phyloP scores from a whole-genome alignment of 2,888 invertebrate genomes.

The Galeruca laticollis region DNA sequence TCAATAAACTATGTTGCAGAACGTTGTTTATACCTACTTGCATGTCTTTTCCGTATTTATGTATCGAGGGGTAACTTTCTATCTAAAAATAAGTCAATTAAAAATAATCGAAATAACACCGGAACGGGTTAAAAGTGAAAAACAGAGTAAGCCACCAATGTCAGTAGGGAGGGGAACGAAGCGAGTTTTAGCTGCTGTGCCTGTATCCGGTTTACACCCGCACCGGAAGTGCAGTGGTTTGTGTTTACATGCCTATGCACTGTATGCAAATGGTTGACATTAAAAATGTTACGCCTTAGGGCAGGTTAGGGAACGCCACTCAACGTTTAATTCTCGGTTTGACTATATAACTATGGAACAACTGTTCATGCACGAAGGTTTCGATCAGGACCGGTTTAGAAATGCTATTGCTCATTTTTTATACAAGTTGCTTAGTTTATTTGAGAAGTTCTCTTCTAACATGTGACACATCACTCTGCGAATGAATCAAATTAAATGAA shows the following conservation, averaged over 20 bases:
- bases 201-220: conserved; percentile 60
- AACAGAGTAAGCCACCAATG: conserved; percentile 6
- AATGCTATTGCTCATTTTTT: neutral
- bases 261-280: conserved; percentile 60
- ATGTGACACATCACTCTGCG: too few relatives aligned
- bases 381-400: neutral
- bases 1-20: neutral
- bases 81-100: conserved; percentile 43
- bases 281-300: conserved; percentile 60
- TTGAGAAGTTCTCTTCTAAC: too few relatives aligned
- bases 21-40: neutral
- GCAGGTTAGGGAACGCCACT: conserved; percentile 54
- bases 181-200: conserved; percentile 59
- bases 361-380: conserved; percentile 5
- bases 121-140: conserved; percentile 42
- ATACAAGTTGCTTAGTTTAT: too few relatives aligned
- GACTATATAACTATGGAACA: neutral
- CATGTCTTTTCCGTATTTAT: neutral
- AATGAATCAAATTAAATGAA: too few relatives aligned
- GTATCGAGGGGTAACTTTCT: conserved; percentile 16
- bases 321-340: neutral
- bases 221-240: conserved; percentile 61
- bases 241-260: conserved; percentile 61
- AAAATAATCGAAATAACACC: conserved; percentile 42
- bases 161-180: conserved; percentile 39